phyloP scores from a whole-genome alignment of 2,113 vertebrate species.

The Craseonycteris thonglongyai region DNA sequence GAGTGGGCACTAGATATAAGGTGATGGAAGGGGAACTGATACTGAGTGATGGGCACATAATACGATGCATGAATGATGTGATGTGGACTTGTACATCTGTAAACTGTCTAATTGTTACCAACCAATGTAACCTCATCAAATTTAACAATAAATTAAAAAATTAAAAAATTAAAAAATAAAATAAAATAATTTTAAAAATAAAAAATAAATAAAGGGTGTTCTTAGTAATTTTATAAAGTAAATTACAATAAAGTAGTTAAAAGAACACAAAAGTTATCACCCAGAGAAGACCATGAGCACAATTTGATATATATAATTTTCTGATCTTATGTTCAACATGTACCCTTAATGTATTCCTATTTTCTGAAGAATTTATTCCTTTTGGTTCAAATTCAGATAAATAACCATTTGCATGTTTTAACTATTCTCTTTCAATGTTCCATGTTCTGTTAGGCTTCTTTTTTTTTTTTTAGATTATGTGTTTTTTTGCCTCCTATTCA shows the following conservation, averaged over 20 bases:
- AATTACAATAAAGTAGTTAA: not conserved
- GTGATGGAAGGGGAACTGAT: too few relatives aligned
- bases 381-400: conserved; percentile 1
- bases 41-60: too few relatives aligned
- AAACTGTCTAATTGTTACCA: too few relatives aligned
- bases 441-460: not conserved
- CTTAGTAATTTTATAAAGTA: not conserved
- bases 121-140: too few relatives aligned
- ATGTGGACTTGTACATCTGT: too few relatives aligned
- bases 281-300: not conserved
- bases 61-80: too few relatives aligned
- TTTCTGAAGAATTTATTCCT: not conserved
- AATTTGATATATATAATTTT: not conserved
- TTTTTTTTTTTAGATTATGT: not conserved
- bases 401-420: not conserved
- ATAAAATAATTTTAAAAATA: too few relatives aligned
- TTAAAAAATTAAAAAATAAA: too few relatives aligned
- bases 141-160: too few relatives aligned
- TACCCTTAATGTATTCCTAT: not conserved
- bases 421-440: not conserved
- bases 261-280: not conserved
- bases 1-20: too few relatives aligned
- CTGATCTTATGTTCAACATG: not conserved
- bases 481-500: not conserved
- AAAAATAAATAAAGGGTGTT: not conserved